phyloP scores from a whole-genome alignment of 2,888 invertebrate species.

The Cylindroiulus punctatus region DNA sequence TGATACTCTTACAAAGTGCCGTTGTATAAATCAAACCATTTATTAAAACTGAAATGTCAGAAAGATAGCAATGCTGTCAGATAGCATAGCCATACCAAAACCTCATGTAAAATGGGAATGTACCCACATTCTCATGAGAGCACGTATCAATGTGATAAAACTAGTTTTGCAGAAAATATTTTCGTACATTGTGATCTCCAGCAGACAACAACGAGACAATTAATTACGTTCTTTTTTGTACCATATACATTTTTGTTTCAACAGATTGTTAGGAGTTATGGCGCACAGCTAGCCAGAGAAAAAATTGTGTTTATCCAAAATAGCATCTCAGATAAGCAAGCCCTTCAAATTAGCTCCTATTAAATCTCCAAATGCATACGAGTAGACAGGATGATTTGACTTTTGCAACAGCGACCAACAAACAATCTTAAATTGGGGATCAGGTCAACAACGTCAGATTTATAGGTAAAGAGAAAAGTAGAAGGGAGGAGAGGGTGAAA shows the following conservation, averaged over 20 bases:
- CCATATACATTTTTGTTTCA: not conserved
- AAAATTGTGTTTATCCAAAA: not conserved
- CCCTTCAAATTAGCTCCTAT: constrained; percentile 38
- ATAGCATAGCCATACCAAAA: not conserved
- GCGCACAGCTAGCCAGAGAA: not conserved
- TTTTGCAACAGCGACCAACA: not conserved
- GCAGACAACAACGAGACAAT: not conserved
- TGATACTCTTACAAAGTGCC: too few species aligned
- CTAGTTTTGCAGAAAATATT: not conserved
- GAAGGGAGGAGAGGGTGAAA: not conserved
- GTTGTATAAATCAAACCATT: too few species aligned
- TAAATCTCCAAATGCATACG: not conserved
- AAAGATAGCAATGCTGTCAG: not conserved
- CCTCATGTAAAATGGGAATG: not conserved
- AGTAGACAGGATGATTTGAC: constrained; percentile 8
- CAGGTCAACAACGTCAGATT: not conserved
- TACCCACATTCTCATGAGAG: too few species aligned
- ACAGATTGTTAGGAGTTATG: not conserved
- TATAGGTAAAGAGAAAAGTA: not conserved
- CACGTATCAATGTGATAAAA: not conserved
- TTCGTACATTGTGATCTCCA: not conserved
- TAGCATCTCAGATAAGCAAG: constrained; percentile 9
- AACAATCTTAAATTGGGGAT: not conserved
- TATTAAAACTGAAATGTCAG: too few species aligned
- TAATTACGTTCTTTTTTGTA: not conserved